Evolutionary conservation across 92 coral and sea anemone species (phyloP), one percentile per base, ranked within the genome.

Genomic region (Epizoanthus rinbou): DNA sequence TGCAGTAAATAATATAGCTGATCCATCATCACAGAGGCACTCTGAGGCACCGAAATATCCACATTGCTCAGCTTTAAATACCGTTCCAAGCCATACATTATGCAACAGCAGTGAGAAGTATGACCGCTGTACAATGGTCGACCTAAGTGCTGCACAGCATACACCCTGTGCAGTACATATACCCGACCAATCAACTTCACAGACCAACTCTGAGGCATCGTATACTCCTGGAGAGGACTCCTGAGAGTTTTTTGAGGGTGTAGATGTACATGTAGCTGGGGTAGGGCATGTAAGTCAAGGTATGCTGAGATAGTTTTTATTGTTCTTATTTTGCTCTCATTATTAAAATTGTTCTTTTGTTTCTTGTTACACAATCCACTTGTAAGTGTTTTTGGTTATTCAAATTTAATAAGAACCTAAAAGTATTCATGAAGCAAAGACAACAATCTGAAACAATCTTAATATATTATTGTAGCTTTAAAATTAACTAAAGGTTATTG

Each of bases 101-200:
- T 62, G 62, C 64, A 69, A 78, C 41, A 62, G 23, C 2, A 78
- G 69, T 62, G 82, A 78, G 16, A 78, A 62, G 64, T 57, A 69
- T 39, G 82, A 59, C 63, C 82, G 82, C 4, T 78, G 82, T 78
- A 78, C 82, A 13, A 78, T 78, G 82, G 82, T 78, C 62, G 82
- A 78, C 71, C 66, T 78, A 5, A 37, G 14, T 13, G 16, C 66
- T 59, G 52, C 71, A 60, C 82, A 78, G 22, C 81, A 75, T 0
- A 37, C 82, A 60, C 82, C 31, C 2, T 28, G 50, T 43, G 50
- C 11, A 2, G 54, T 78, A 28, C 58, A 78, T 5, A 21, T 41
- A 16, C 39, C 73, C 28, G 73, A 41, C 50, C 47, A 41, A 33
- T 28, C 73, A 67, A 2, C 39, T 37, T 67, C 73, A 33, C 82